Conservation (phyloP, 2,888 invertebrate species). For the Aporophyla lueneburgensis region DNA sequence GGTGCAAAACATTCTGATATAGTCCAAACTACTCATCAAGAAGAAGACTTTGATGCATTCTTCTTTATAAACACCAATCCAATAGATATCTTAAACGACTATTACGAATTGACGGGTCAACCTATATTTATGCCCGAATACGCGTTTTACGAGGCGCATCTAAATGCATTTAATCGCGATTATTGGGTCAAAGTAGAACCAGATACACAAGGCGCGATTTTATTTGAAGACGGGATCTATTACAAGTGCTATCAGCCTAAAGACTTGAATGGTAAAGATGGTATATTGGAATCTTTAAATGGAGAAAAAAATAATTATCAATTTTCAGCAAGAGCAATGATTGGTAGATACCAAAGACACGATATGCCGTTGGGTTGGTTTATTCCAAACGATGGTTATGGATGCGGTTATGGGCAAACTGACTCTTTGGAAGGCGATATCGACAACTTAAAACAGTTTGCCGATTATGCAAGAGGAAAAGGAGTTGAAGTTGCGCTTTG, state of each 20-base stretch:
- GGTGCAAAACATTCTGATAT: slow-evolving; percentile 69
- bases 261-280: slow-evolving; percentile 78
- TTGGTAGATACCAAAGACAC: slow-evolving; percentile 83
- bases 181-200: slow-evolving; percentile 84
- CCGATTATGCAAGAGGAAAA: slow-evolving; percentile 78
- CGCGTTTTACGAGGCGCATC: slow-evolving; percentile 86
- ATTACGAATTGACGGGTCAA: slow-evolving; percentile 85
- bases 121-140: slow-evolving; percentile 86
- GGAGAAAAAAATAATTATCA: slow-evolving; percentile 87
- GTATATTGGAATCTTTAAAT: slow-evolving; percentile 86
- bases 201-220: slow-evolving; percentile 76
- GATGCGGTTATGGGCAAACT: slow-evolving; percentile 87
- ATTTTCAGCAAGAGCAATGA: slow-evolving; percentile 88
- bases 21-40: slow-evolving; percentile 76
- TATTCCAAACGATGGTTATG: slow-evolving; percentile 87
- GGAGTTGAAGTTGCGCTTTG: slow-evolving; percentile 85
- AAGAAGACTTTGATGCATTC: slow-evolving; percentile 82
- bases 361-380: slow-evolving; percentile 88
- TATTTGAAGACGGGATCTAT: slow-evolving; percentile 85
- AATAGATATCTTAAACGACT: slow-evolving; percentile 81
- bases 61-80: slow-evolving; percentile 81
- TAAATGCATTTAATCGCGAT: slow-evolving; percentile 87
- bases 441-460: slow-evolving; percentile 82
- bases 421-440: slow-evolving; percentile 84
- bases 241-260: slow-evolving; percentile 84